Base-by-base conservation (phyloP, 2,797 vertebrate species). In the Trematomus bernacchii region DNA sequence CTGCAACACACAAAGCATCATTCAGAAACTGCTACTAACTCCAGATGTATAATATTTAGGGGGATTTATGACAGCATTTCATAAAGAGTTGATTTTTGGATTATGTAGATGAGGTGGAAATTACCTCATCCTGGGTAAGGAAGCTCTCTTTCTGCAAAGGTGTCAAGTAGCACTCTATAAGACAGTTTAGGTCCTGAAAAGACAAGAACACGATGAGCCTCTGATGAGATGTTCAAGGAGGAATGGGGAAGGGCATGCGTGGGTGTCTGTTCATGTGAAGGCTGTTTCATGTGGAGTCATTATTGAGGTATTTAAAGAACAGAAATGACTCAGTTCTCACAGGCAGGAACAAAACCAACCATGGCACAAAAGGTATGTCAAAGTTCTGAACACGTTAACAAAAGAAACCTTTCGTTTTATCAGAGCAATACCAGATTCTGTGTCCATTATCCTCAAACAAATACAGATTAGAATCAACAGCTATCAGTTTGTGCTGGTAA, bases 41-140 rank as follows among this genome's bases (percentile, higher is more conserved):
- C 33, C 4, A 18, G 33, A 1, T 46, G 11, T 3, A 14, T 0
- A 10, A 13, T 1, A 37, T n/a, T 19, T 21, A 9, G 14, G 18
- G 7, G 27, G 21, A 23, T 59, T 3, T 30, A 14, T 10, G 16
- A 19, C 7, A n/a, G 13, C 13, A 66, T 18, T 58, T 51, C 1
- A 19, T 53, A 9, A 1, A 15, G 3, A 18, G 0, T 2, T 3
- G 51, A 73, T n/a, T 66, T 16, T 69, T 58, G 7, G 14, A 57
- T 60, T 40, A 3, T 6, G 11, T 0, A 66, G 11, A 75, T 53
- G n/a, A 52, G 15, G 11, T 11, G 18, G 40, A 59, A 66, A 51
- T 8, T 91, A 99, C 98, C 97, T 99, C 98, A 91, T 99, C 97
- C 72, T 96, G 97, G 15, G 96, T 96, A 15, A 99, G 97, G 86